Evolutionary conservation across 2,113 vertebrate genomes (phyloP).

Genomic region (Physeter macrocephalus): DNA sequence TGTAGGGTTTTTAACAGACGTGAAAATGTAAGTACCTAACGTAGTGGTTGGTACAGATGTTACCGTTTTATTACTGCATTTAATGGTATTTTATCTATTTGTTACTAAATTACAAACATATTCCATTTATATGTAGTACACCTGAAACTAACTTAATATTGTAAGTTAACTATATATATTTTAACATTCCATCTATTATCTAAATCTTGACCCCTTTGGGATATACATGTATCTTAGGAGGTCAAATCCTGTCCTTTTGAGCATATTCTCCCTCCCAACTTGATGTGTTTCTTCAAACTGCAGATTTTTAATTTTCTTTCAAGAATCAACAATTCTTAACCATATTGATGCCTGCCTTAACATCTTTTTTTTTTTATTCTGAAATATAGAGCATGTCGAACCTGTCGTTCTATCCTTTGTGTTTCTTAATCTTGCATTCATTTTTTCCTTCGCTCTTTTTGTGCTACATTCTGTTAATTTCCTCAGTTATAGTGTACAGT

Average conservation of each 20-base stretch:
- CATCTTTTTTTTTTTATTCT: not conserved
- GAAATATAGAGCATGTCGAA: not conserved
- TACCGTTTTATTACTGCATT: not conserved
- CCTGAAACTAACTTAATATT: not conserved
- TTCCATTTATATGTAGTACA: not conserved
- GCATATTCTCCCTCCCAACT: not conserved
- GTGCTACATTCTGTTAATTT: not conserved
- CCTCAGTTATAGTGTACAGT: not conserved
- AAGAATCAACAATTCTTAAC: not conserved
- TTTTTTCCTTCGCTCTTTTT: not conserved
- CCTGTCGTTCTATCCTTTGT: not conserved
- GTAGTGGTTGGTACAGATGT: not conserved
- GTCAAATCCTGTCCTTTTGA: not conserved
- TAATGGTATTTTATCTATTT: not conserved
- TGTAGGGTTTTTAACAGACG: not conserved
- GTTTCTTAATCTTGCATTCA: not conserved
- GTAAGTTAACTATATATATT: not conserved
- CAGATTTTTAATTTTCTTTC: not conserved
- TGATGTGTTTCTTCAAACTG: not conserved
- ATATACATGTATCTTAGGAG: not conserved
- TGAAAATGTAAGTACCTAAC: not conserved
- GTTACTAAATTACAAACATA: not conserved
- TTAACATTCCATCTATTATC: not conserved
- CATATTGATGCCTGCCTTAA: not conserved
- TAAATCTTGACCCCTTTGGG: not conserved